These are phyloP conservation scores for Mastomys natalensis DNA, from an alignment of 2,113 vertebrate species.

Conservation along the genomic window DNA sequence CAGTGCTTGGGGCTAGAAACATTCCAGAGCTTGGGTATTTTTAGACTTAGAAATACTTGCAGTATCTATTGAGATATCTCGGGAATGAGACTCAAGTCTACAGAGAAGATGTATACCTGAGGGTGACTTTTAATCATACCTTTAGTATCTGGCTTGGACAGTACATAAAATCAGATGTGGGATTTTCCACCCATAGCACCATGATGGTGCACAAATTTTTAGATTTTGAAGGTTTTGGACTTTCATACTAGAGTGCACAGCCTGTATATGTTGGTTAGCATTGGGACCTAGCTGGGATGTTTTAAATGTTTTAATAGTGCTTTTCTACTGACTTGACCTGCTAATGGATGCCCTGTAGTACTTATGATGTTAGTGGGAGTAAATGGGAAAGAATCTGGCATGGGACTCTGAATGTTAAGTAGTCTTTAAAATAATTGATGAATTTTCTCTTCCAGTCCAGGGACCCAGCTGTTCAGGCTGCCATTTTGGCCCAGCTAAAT, in stretches of 20 bases:
- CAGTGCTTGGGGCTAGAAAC: neutral
- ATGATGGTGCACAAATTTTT: neutral
- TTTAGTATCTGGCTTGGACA: neutral
- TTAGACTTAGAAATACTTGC: neutral
- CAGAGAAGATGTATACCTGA: neutral
- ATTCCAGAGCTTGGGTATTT: neutral
- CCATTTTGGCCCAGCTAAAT: constrained; percentile 97
- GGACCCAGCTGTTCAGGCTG: constrained; percentile 98
- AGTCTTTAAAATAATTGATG: constrained; percentile 38
- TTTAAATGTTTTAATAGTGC: constrained; percentile 4
- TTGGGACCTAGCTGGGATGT: neutral
- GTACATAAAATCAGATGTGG: neutral
- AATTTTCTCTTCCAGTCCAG: constrained; percentile 89
- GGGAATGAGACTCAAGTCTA: neutral
- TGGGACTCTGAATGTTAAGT: neutral
- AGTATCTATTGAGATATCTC: neutral
- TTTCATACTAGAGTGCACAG: neutral
- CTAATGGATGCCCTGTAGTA: neutral
- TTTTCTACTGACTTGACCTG: neutral
- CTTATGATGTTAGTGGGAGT: neutral
- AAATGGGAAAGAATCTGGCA: neutral
- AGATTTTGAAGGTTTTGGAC: neutral
- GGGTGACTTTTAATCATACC: neutral
- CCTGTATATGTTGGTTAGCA: neutral
- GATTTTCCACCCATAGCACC: neutral